Base-by-base conservation (phyloP, 1,140 invertebrate species). In the Scaptomyza montana region DNA sequence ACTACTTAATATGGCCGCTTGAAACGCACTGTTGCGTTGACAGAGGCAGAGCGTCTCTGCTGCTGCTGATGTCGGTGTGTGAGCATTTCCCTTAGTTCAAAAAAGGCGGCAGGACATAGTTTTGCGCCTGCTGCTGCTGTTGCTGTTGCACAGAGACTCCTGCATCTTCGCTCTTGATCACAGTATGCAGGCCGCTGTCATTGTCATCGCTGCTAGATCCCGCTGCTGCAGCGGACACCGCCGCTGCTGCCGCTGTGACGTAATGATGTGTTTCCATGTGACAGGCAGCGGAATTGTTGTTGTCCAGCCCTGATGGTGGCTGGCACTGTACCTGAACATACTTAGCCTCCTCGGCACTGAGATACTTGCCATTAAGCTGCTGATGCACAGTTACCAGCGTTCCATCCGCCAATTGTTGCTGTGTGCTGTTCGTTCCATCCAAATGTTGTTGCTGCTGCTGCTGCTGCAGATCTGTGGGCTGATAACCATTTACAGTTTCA, bases 21-120 rank as follows among this genome's bases (percentile, higher is more conserved):
- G 47, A 87, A 91, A 49, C 72, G 77, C n/a, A 30, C 45, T 12
- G 57, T 21, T 46, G 50, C 53, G 28, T 47, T 47, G 76, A 56
- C 65, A 56, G 65, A 60, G 28, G 59, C 66, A 50, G 53, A 71
- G 68, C 74, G 78, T 54, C 74, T 75, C 47, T 77, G 70, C 64
- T 61, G 46, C 28, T 75, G 82, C 54, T 72, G 85, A 45, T 84
- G 84, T 30, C 82, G 84, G 46, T 90, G 90, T 77, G 84, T 89
- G 87, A 92, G 90, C 87, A 90, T 91, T 89, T 92, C 87, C 57
- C 77, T 92, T 77, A 92, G 77, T 92, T 91, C 91, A 92, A 92
- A 92, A 92, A 92, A 92, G 91, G 90, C 62, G 91, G 91, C 87
- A 92, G 76, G 16, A 90, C 90, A 69, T 92, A 92, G 61, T 75